These are phyloP conservation scores for Lepidonotus clava DNA, from an alignment of 2,888 invertebrate genomes.

Conservation along the genomic window DNA sequence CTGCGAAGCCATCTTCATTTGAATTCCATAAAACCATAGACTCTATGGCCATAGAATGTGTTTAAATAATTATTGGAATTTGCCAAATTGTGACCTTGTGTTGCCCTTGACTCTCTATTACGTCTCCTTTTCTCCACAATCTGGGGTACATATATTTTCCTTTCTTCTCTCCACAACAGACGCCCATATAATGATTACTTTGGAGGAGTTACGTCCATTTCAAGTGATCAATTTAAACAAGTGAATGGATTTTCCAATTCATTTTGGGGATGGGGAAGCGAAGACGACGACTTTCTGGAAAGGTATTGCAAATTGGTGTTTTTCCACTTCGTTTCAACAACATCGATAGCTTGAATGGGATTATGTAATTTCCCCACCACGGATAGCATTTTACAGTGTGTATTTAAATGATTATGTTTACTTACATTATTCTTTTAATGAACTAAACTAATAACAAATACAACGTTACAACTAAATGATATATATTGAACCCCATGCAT, in stretches of 20 bases:
- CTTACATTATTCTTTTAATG: not conserved
- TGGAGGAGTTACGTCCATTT: constrained; percentile 58
- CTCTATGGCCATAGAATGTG: too few relatives aligned
- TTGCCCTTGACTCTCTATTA: too few relatives aligned
- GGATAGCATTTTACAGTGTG: not conserved
- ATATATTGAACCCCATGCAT: not conserved
- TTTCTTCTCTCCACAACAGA: too few relatives aligned
- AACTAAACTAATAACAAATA: not conserved
- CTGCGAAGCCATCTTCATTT: too few relatives aligned
- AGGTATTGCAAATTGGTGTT: constrained; percentile 16
- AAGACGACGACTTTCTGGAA: constrained; percentile 57
- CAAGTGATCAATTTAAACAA: constrained; percentile 30
- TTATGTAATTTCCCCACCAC: not conserved
- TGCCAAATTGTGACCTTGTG: too few relatives aligned
- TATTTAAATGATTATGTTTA: not conserved
- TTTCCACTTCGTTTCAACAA: not conserved
- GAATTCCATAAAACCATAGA: too few relatives aligned
- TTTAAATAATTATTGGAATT: too few relatives aligned
- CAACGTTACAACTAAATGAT: not conserved
- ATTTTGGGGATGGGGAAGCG: constrained; percentile 60
- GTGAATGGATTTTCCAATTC: constrained; percentile 58
- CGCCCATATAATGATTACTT: constrained; percentile 55
- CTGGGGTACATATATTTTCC: too few relatives aligned
- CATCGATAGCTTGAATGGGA: not conserved
- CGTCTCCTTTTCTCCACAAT: too few relatives aligned